These are phyloP conservation scores for Heteromurus nitidus DNA, from an alignment of 2,888 invertebrate species.

Conservation along the genomic window DNA sequence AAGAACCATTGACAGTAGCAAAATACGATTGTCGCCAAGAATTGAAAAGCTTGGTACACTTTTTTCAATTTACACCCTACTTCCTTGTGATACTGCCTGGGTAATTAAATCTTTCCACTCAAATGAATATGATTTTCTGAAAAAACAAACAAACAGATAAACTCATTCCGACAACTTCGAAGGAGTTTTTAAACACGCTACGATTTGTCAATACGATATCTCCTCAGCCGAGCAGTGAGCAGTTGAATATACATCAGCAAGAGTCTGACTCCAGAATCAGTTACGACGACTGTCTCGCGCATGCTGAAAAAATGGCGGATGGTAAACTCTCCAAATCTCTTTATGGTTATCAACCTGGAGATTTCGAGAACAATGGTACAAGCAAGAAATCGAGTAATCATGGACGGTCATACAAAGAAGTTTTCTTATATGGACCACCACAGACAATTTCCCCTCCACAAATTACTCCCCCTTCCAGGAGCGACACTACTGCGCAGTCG, in stretches of 20 bases:
- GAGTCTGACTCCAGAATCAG: neutral
- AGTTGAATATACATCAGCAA: neutral
- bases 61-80: neutral
- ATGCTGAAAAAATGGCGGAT: neutral
- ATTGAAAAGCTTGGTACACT: conserved; percentile 42
- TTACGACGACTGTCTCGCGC: neutral
- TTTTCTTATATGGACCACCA: conserved; percentile 32
- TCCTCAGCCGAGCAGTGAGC: conserved; percentile 24
- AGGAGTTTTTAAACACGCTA: conserved; percentile 44
- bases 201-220: conserved; percentile 38
- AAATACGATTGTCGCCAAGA: conserved; percentile 35
- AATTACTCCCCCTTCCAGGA: neutral
- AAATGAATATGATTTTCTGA: neutral
- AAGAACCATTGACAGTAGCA: conserved; percentile 12
- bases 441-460: conserved; percentile 2
- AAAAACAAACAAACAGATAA: conserved; percentile 29
- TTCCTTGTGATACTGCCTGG: neutral
- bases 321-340: too few relatives aligned
- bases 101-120: neutral
- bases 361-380: neutral
- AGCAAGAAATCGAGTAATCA: neutral
- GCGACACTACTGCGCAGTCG: neutral
- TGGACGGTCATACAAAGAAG: conserved; percentile 50
- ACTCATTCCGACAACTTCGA: conserved; percentile 43
- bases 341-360: neutral